Conservation (phyloP, 2,888 invertebrate species). For the Ophraella communa region DNA sequence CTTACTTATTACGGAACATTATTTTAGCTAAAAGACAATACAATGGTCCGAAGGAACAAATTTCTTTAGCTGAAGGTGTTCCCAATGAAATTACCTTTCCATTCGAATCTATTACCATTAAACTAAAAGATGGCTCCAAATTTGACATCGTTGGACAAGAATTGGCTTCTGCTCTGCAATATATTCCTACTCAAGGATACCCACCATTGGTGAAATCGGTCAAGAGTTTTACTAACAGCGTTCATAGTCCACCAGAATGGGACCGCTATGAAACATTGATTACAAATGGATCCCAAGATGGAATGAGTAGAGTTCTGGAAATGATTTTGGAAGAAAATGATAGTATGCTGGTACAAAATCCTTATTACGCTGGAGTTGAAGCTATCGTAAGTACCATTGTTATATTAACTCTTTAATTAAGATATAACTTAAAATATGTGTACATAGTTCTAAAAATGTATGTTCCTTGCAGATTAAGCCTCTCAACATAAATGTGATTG, state of each 20-base stretch:
- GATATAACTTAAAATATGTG: background rate
- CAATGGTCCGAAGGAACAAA: constrained; percentile 60
- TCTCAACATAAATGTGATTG: constrained; percentile 68
- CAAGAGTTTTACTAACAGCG: constrained; percentile 67
- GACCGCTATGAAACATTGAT: constrained; percentile 69
- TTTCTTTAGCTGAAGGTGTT: constrained; percentile 76
- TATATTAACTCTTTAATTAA: background rate
- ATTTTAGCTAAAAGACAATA: constrained; percentile 62
- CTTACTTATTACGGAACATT: background rate
- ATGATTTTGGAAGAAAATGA: constrained; percentile 74
- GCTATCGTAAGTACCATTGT: constrained; percentile 65
- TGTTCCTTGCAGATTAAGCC: constrained; percentile 69
- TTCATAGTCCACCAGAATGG: constrained; percentile 73
- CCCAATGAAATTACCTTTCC: constrained; percentile 77
- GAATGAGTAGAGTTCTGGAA: constrained; percentile 76
- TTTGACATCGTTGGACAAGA: constrained; percentile 66
- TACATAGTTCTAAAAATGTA: no score
- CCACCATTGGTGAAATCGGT: constrained; percentile 67
- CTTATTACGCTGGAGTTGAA: constrained; percentile 74
- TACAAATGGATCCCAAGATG: constrained; percentile 80
- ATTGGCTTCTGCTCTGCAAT: constrained; percentile 73
- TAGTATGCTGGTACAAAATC: constrained; percentile 73
- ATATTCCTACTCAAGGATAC: constrained; percentile 76
- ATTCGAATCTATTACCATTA: constrained; percentile 68
- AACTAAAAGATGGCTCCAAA: constrained; percentile 64